Base-by-base conservation (phyloP, 2,113 vertebrate genomes). In the Felis chaus region DNA sequence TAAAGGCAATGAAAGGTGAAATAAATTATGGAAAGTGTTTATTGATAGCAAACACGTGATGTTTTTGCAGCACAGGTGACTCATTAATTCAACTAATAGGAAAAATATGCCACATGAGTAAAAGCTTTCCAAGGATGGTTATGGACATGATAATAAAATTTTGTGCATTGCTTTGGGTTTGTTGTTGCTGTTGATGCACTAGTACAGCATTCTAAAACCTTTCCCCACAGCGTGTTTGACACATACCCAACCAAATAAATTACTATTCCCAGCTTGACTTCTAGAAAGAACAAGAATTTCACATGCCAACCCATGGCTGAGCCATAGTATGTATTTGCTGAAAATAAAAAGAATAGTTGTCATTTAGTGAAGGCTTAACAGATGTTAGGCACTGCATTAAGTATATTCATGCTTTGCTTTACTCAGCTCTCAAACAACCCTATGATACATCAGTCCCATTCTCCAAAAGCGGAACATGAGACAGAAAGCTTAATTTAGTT, bases 281-380 rank as follows among this genome's bases (percentile, higher is more conserved):
- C 48, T 81, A 74, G 74, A 39, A 91, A 57, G 55, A 91, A 93
- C 39, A 95, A 95, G 39, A 93, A 93, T 76, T 91, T 82, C 57
- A 82, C 41, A 63, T 86, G 39, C 61, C 69, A 93, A 89, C 21
- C n/a, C 73, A 83, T 39, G 84, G 84, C 53, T 84, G 41, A 94
- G 83, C 39, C 83, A 79, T 3, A 53, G 27, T 21, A 74, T 68
- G 27, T 92, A 71, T 83, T 92, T 48, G 69, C 48, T 82, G 65
- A 86, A 97, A 86, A 81, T 80, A 65, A 71, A 65, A 89, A 61
- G 83, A 73, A 57, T 12, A 50, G 27, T n/a, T 90, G 50, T 50
- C n/a, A 89, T 41, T 95, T 90, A 93, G 21, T 82, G 66, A 93
- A 81, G 85, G 15, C 39, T 93, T 86, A 50, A 50, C 93, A 61